Base-by-base conservation (phyloP, 2,888 invertebrate species). In the Bombylius major region DNA sequence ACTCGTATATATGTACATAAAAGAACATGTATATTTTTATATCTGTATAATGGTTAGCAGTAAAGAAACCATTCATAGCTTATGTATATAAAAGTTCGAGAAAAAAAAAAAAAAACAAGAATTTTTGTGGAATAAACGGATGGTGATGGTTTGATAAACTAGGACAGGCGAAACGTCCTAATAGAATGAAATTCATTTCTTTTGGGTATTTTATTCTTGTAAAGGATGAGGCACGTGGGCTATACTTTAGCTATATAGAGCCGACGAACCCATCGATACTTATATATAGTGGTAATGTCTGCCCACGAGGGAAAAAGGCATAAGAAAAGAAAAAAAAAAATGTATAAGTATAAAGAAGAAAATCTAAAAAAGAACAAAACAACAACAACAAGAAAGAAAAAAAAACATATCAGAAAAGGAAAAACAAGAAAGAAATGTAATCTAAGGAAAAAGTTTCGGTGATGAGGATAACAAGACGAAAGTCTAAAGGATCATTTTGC, bases 401-500 rank as follows among this genome's bases (percentile, higher is more conserved):
- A 7, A 42, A 42, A 42, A 42, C 39, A 42, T 11, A 42, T 11
- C 11, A 42, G 7, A 42, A 11, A 42, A 42, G 1, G 39, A 42
- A 42, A 42, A 42, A 23, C 23, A 23, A 23, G 23, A 23, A 23
- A 42, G 11, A 11, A 42, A 42, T 36, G 12, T 11, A 42, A 8
- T 11, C 39, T 42, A 42, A 23, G 11, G 11, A 42, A 42, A 42
- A 36, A 36, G 34, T 42, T 42, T 42, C 39, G 11, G 39, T 11
- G 39, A 23, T 23, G 54, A 54, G 56, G 54, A 56, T 56, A 59
- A 59, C 50, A 55, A 52, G 56, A 54, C 50, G 51, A 59, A 59
- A 56, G 56, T 56, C 59, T 56, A 56, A 50, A 55, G 54, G 55
- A 59, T 59, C 59, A 55, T 54, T 59, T 58, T 55, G 52, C 54